Base-by-base conservation (phyloP, 1,140 invertebrate genomes). In the Drosophila mauritiana region DNA sequence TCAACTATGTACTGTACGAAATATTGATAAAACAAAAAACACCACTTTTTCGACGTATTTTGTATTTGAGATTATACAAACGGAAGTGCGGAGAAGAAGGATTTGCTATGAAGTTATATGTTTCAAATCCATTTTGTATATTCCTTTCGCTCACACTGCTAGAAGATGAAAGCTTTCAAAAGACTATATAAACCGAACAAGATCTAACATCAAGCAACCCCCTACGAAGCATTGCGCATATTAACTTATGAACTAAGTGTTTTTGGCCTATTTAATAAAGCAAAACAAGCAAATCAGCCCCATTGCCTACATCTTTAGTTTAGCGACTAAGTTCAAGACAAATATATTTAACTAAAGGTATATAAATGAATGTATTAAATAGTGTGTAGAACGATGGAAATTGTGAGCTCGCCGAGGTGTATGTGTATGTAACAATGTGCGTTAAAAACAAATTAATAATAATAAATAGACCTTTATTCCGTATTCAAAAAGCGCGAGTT, bases 381-480 rank as follows among this genome's bases (percentile, higher is more conserved):
- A 88, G 84, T 88, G 65, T 89, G 80, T 88, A 88, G 84, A 77
- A 56, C 31, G 72, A 81, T 73, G 69, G 43, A 43, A 72, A 53
- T 62, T 62, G 72, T 53, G 65, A 51, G 63, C 73, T 62, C 49
- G 15, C 62, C 20, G 20, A 51, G 27, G 53, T 67, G 52, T 75
- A 53, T 76, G 73, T 76, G 63, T 83, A 82, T 86, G 80, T 83
- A 83, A 82, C 63, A 82, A 83, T 84, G 81, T 86, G 75, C 83
- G 83, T 86, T 86, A 69, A 86, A 79, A 70, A 82, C 52, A 75
- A 73, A 68, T 76, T 76, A 73, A 69, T 17, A 88, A 83, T 88
- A 88, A 89, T 83, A 88, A 85, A 85, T 83, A 88, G 51, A 76
- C 76, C 70, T 86, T 86, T 86, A 86, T 86, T 86, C 82, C 82